A percentile compares a stretch with the other conserved stretches of the same genome.
These are phyloP conservation scores for Kuschelorhynchus macadamiae DNA, from an alignment of 2,888 invertebrate species.

Conservation along the genomic window DNA sequence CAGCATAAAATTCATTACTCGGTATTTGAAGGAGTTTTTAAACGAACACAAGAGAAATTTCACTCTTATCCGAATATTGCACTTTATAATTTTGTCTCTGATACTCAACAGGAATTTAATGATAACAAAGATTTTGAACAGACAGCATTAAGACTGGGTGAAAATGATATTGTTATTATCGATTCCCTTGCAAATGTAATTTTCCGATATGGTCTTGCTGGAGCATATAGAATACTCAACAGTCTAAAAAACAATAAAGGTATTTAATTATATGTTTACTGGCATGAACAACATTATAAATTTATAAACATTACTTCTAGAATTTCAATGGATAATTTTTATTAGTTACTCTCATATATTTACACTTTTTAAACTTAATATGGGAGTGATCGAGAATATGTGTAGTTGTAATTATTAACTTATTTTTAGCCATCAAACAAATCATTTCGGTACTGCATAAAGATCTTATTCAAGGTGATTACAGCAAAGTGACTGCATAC, in stretches of 20 bases:
- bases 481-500: slow-evolving; percentile 67
- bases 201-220: slow-evolving; percentile 57
- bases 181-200: slow-evolving; percentile 63
- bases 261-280: slow-evolving; percentile 50
- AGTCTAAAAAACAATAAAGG: slow-evolving; percentile 61
- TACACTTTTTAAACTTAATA: too few relatives aligned
- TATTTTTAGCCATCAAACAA: slow-evolving; percentile 58
- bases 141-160: slow-evolving; percentile 47
- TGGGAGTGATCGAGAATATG: too few relatives aligned
- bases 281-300: not conserved
- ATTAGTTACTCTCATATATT: too few relatives aligned
- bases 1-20: slow-evolving; percentile 59
- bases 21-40: slow-evolving; percentile 61
- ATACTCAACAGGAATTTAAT: slow-evolving; percentile 45
- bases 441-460: slow-evolving; percentile 67
- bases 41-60: slow-evolving; percentile 44
- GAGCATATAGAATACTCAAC: slow-evolving; percentile 60
- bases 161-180: slow-evolving; percentile 59
- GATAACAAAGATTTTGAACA: slow-evolving; percentile 49
- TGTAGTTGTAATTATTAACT: not conserved
- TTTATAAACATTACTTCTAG: not conserved
- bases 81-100: slow-evolving; percentile 58
- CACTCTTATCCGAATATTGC: slow-evolving; percentile 36
- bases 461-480: slow-evolving; percentile 68
- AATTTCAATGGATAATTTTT: too few relatives aligned